Percentiles rank a stretch among this genome's conserved stretches.
Conservation (phyloP, 37 sponge, comb jelly and placozoan species). For the Ianthella basta region DNA sequence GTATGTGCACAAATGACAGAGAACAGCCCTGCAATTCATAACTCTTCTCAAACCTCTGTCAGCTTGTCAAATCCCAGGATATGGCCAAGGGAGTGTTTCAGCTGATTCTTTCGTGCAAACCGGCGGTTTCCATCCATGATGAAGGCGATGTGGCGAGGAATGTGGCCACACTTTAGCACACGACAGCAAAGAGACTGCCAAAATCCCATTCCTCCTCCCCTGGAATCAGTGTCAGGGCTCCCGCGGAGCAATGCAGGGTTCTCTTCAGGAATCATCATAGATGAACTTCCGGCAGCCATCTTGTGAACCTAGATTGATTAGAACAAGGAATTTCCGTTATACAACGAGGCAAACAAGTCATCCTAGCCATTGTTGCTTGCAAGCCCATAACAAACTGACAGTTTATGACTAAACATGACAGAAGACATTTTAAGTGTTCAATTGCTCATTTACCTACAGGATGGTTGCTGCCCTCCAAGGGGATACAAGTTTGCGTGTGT, state of each 20-base stretch:
- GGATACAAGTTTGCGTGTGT: too few relatives aligned
- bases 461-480: too few relatives aligned
- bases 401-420: too few relatives aligned
- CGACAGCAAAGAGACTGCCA: slow-evolving; percentile 58
- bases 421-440: too few relatives aligned
- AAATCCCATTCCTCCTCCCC: not conserved
- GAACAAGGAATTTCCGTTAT: too few relatives aligned
- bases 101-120: slow-evolving; percentile 82
- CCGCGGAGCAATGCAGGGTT: slow-evolving; percentile 44
- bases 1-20: too few relatives aligned
- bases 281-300: slow-evolving; percentile 79
- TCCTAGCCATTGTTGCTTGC: too few relatives aligned
- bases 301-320: too few relatives aligned
- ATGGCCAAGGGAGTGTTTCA: slow-evolving; percentile 71
- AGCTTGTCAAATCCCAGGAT: slow-evolving; percentile 94
- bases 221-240: not conserved
- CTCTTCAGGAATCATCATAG: slow-evolving; percentile 68
- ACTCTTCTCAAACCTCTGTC: slow-evolving; percentile 49
- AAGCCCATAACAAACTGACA: too few relatives aligned
- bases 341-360: too few relatives aligned
- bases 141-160: slow-evolving; percentile 92
- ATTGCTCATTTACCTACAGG: too few relatives aligned
- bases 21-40: too few relatives aligned
- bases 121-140: slow-evolving; percentile 99
- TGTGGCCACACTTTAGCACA: slow-evolving; percentile 54